A percentile compares a stretch with the other conserved stretches of the same genome.
phyloP scores from a whole-genome alignment of 2,888 invertebrate genomes.

The Lithophane leautieri region DNA sequence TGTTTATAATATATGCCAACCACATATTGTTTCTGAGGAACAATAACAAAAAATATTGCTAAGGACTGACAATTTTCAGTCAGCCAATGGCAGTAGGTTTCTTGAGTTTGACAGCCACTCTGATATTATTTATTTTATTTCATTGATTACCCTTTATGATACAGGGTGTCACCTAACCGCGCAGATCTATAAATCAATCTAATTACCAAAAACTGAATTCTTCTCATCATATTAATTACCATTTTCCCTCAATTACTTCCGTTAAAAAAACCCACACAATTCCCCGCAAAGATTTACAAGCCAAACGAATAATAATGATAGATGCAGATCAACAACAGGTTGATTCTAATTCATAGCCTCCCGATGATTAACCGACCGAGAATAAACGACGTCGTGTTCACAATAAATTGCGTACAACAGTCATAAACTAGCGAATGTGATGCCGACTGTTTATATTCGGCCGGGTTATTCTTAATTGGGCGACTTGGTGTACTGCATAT shows the following conservation, averaged over 20 bases:
- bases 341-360: conserved; percentile 73
- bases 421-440: conserved; percentile 68
- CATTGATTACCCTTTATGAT: no score
- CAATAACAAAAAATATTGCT: no score
- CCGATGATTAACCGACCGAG: conserved; percentile 72
- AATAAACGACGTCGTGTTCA: conserved; percentile 66
- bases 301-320: conserved; percentile 67
- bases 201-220: background rate
- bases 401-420: conserved; percentile 68
- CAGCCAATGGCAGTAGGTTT: no score
- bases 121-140: no score
- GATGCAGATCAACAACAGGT: conserved; percentile 66
- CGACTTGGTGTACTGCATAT: conserved; percentile 35
- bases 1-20: no score
- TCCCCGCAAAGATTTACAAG: conserved; percentile 44
- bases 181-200: background rate
- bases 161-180: background rate
- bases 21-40: no score
- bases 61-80: no score
- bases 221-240: background rate
- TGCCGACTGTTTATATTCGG: conserved; percentile 71
- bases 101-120: no score
- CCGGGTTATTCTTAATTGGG: conserved; percentile 67
- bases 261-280: conserved; percentile 27
- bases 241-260: conserved; percentile 3